Conservation (phyloP, 2,888 invertebrate genomes). For the Charanyca ferruginea region DNA sequence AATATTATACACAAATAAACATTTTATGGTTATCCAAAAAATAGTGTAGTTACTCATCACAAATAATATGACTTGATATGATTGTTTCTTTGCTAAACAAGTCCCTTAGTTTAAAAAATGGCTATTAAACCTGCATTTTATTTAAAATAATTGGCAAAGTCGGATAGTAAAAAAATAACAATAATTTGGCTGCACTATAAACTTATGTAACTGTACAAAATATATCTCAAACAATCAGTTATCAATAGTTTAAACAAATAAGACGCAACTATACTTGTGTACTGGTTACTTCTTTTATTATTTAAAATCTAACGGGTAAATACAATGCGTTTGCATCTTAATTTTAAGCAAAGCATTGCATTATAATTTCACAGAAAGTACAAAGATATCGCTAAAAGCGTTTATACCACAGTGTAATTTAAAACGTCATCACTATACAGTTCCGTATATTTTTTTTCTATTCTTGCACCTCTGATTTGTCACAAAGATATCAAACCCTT, state of each 20-base stretch:
- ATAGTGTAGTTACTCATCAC: slow-evolving; percentile 28
- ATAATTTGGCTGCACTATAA: slow-evolving; percentile 28
- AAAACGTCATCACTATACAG: slow-evolving; percentile 29
- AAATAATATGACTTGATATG: slow-evolving; percentile 52
- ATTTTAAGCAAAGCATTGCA: slow-evolving; percentile 22
- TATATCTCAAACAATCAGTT: not conserved
- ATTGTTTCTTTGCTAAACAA: slow-evolving; percentile 39
- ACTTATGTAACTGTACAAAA: slow-evolving; percentile 17
- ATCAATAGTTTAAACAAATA: slow-evolving; percentile 5
- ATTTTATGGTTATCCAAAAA: slow-evolving; percentile 10
- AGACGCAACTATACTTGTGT: not conserved
- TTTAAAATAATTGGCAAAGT: slow-evolving; percentile 5
- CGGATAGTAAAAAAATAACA: slow-evolving; percentile 7
- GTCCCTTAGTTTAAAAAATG: slow-evolving; percentile 26
- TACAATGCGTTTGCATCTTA: slow-evolving; percentile 13
- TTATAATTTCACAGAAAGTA: slow-evolving; percentile 21
- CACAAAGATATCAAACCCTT: not conserved
- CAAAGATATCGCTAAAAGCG: slow-evolving; percentile 3
- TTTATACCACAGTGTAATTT: slow-evolving; percentile 26
- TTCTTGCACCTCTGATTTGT: not conserved
- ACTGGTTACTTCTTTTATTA: not conserved
- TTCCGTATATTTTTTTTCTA: slow-evolving; percentile 29
- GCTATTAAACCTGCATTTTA: slow-evolving; percentile 14
- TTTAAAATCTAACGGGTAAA: not conserved
- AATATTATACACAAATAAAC: slow-evolving; percentile 27